Percentiles rank a stretch among this genome's conserved stretches.
Conservation (phyloP, 2,113 vertebrate genomes). For the Euleptes europaea region DNA sequence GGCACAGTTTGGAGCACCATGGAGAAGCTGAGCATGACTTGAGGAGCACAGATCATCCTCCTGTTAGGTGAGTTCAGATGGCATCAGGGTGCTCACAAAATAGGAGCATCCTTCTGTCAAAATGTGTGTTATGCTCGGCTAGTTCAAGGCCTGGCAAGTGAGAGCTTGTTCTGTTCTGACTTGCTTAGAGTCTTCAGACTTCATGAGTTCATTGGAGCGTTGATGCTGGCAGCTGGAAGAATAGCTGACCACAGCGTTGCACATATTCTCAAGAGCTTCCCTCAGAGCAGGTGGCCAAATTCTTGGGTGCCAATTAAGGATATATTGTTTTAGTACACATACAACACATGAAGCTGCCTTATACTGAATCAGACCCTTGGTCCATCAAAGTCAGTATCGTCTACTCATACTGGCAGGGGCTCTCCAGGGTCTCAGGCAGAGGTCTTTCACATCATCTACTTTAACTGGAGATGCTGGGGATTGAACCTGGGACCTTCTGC, state of each 20-base stretch:
- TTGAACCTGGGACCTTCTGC: no score
- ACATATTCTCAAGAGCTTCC: neutral
- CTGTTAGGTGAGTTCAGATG: neutral
- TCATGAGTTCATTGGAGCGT: neutral
- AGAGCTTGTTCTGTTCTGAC: no score
- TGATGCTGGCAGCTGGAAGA: neutral
- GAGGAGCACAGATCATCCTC: conserved; percentile 2
- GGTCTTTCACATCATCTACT: no score
- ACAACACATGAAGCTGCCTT: no score
- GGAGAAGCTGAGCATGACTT: neutral
- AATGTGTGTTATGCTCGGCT: no score
- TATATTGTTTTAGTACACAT: no score
- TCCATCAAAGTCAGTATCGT: no score
- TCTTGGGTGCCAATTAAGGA: no score
- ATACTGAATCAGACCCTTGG: no score
- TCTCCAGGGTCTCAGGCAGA: no score
- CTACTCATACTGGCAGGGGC: no score
- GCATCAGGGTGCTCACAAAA: neutral
- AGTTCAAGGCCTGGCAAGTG: neutral
- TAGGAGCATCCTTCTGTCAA: neutral
- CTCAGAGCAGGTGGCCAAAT: neutral
- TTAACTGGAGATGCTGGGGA: no score
- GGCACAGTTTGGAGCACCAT: neutral
- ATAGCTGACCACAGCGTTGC: neutral
- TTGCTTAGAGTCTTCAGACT: neutral